Evolutionary conservation across 1,140 invertebrate species (phyloP).

Genomic region (Drosophila nannoptera): DNA sequence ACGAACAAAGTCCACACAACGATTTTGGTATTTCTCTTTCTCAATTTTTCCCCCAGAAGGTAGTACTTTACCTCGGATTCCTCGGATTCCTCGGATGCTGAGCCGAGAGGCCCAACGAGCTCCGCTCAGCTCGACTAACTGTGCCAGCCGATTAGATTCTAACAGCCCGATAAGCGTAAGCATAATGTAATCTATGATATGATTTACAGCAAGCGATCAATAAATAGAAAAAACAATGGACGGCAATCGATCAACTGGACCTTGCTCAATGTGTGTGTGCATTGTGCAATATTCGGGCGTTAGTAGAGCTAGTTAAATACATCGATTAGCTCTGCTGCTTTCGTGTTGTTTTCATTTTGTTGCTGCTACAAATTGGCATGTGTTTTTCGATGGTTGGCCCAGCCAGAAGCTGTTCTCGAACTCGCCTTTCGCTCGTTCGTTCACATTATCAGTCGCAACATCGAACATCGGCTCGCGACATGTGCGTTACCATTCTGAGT

Average conservation of each 20-base stretch:
- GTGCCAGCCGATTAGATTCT: constrained; percentile 9
- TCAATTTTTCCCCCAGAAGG: constrained; percentile 13
- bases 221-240: constrained; percentile 44
- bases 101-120: background rate
- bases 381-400: background rate
- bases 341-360: background rate
- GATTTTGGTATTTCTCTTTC: background rate
- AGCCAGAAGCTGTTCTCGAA: background rate
- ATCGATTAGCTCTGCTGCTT: constrained; percentile 1
- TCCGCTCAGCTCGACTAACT: constrained; percentile 31
- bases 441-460: constrained; percentile 25
- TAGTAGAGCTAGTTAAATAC: background rate
- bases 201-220: constrained; percentile 61
- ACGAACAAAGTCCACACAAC: constrained; percentile 61
- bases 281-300: constrained; percentile 33
- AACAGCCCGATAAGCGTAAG: too few species aligned
- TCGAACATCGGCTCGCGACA: constrained; percentile 27
- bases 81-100: constrained; percentile 21
- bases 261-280: constrained; percentile 59
- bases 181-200: constrained; percentile 26
- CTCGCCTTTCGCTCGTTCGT: background rate
- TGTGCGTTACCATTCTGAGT: constrained; percentile 46
- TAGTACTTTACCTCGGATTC: constrained; percentile 36
- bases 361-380: background rate
- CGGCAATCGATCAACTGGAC: constrained; percentile 71